Conservation (phyloP, 2,797 vertebrate species). For the Halcyon leucocephala region DNA sequence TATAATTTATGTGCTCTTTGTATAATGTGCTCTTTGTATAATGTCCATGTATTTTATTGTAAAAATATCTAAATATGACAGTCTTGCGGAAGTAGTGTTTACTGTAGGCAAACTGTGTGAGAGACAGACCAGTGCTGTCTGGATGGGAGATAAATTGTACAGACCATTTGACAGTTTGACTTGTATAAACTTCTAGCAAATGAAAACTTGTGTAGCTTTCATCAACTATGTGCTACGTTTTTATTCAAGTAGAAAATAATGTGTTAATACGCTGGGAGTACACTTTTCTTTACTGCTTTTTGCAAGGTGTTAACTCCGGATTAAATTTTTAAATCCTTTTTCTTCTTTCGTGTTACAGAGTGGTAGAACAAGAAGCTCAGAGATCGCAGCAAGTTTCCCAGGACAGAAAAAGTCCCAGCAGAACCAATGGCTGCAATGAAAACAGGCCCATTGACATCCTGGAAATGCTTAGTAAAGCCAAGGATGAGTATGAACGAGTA, state of each 20-base stretch:
- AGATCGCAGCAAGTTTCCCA: constrained; percentile 84
- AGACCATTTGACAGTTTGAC: neutral
- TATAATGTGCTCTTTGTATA: neutral
- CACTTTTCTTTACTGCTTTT: neutral
- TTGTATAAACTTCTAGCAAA: neutral
- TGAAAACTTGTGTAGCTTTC: neutral
- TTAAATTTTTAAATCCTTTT: neutral
- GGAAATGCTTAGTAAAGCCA: constrained; percentile 96
- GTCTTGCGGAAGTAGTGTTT: neutral
- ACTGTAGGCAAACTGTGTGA: neutral
- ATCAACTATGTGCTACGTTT: neutral
- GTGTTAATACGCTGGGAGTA: neutral
- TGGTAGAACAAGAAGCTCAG: constrained; percentile 91
- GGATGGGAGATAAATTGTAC: neutral
- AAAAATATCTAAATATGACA: neutral
- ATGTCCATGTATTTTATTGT: neutral
- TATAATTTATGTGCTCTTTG: neutral
- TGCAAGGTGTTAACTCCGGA: neutral
- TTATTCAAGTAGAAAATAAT: neutral
- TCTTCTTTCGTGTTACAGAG: constrained; percentile 76
- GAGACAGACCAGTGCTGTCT: neutral
- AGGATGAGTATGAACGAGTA: constrained; percentile 95
- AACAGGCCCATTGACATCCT: constrained; percentile 91
- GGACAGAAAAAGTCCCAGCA: constrained; percentile 81
- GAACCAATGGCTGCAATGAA: constrained; percentile 85